These are phyloP conservation scores for Willowsia nigromaculata DNA, from an alignment of 2,888 invertebrate species.

Conservation along the genomic window DNA sequence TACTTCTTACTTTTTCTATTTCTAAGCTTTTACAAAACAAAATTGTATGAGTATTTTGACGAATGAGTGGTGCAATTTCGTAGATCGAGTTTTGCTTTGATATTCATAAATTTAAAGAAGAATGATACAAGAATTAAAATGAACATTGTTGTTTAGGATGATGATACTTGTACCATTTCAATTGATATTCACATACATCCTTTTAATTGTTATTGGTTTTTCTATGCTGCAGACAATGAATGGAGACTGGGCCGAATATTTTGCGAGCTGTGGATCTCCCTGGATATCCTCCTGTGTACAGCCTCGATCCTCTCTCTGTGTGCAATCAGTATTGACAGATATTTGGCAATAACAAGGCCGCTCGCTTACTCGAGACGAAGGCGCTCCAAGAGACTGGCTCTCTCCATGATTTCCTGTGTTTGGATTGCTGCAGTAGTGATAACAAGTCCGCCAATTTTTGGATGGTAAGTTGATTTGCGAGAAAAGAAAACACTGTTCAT, in stretches of 20 bases:
- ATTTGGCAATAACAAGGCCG: constrained; percentile 96
- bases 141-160: too few species aligned
- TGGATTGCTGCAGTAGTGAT: constrained; percentile 95
- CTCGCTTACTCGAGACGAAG: constrained; percentile 93
- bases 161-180: too few species aligned
- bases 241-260: constrained; percentile 95
- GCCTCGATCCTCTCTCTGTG: constrained; percentile 84
- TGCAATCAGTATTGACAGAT: constrained; percentile 94
- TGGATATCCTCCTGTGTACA: constrained; percentile 95
- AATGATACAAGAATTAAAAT: too few species aligned
- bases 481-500: constrained; percentile 8
- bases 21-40: too few species aligned
- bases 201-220: too few species aligned
- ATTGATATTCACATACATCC: too few species aligned
- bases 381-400: constrained; percentile 90
- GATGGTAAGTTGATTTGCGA: constrained; percentile 84
- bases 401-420: constrained; percentile 92
- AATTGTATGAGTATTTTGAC: too few species aligned
- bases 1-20: too few species aligned
- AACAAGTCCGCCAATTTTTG: constrained; percentile 95
- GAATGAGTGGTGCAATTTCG: too few species aligned
- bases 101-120: too few species aligned
- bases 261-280: constrained; percentile 94
- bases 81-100: too few species aligned
- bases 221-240: constrained; percentile 78